These are phyloP conservation scores for Lithophane ornitopus DNA, from an alignment of 2,888 invertebrate species.

Conservation along the genomic window DNA sequence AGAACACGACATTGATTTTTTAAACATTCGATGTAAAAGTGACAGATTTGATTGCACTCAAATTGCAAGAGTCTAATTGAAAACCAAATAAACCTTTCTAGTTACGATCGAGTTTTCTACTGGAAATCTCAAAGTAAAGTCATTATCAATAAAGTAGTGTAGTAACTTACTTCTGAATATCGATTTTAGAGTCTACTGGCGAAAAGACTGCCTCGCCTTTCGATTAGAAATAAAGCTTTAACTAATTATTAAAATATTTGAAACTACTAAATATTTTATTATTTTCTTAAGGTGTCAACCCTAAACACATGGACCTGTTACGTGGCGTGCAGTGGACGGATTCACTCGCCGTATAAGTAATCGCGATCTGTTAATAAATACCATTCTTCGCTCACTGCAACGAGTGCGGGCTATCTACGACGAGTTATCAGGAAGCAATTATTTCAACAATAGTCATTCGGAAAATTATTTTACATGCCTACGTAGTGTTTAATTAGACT, in stretches of 20 bases:
- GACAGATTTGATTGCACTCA: neutral
- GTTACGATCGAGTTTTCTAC: neutral
- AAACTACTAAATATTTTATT: neutral
- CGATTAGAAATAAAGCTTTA: too few relatives aligned
- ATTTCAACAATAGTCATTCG: neutral
- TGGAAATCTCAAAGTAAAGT: neutral
- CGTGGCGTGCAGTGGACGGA: constrained; percentile 77
- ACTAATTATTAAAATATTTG: too few relatives aligned
- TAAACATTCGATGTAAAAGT: neutral
- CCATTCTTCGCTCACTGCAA: constrained; percentile 72
- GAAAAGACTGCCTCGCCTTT: neutral
- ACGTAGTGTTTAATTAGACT: too few relatives aligned
- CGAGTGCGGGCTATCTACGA: constrained; percentile 62
- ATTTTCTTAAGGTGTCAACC: constrained; percentile 64
- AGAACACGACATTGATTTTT: neutral
- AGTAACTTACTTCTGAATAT: neutral
- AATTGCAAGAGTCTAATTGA: neutral
- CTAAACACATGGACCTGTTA: constrained; percentile 74
- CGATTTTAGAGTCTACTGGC: neutral
- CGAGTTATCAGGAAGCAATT: constrained; percentile 60
- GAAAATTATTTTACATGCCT: neutral
- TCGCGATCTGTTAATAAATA: constrained; percentile 81
- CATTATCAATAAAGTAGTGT: neutral
- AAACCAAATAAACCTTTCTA: too few relatives aligned
- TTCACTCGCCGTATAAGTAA: constrained; percentile 78